Evolutionary conservation across 35 echinoderm and acorn worm species (phyloP).

Genomic region (Diadema setosum): DNA sequence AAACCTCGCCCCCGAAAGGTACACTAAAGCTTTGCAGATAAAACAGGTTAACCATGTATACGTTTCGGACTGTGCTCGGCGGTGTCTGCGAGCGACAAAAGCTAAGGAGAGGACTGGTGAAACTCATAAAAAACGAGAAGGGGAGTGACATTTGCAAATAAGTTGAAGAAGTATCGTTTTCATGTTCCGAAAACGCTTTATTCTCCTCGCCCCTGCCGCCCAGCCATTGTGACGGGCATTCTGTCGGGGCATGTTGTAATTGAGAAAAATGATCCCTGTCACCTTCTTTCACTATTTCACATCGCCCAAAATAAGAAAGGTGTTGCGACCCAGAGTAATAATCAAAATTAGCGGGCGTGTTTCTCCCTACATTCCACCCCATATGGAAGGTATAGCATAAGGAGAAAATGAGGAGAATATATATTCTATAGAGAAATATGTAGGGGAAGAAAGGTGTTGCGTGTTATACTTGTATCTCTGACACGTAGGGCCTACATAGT

Average conservation of each 20-base stretch:
- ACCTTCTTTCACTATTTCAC: background rate
- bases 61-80: too few relatives aligned
- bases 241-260: background rate
- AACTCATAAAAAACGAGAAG: too few relatives aligned
- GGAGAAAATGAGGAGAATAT: too few relatives aligned
- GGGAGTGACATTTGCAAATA: background rate
- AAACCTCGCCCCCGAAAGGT: background rate
- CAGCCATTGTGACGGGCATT: background rate
- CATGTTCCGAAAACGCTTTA: background rate
- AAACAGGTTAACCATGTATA: conserved; percentile 5
- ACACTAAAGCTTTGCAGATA: background rate
- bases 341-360: background rate
- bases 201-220: background rate
- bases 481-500: too few relatives aligned
- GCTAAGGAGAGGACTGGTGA: too few relatives aligned
- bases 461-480: too few relatives aligned
- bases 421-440: too few relatives aligned
- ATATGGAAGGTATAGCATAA: too few relatives aligned
- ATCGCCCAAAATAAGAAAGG: background rate
- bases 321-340: background rate
- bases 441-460: too few relatives aligned
- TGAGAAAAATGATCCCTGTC: conserved; percentile 1
- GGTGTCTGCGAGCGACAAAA: too few relatives aligned
- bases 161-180: background rate
- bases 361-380: too few relatives aligned